Base-by-base conservation (phyloP, 2,888 invertebrate species). In the Pteria penguin region DNA sequence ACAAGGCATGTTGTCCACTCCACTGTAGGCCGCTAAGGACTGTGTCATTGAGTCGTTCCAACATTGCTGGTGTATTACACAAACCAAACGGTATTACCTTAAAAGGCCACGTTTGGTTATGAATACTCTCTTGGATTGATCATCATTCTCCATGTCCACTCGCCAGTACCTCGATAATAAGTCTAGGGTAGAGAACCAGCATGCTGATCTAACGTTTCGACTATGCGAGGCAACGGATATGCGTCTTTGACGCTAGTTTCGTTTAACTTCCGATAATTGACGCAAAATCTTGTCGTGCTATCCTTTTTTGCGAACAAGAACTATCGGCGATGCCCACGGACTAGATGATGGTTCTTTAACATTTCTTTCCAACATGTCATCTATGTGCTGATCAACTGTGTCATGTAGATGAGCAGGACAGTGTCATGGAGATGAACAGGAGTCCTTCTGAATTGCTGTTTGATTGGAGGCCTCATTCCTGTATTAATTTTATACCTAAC, bases 171-270 rank as follows among this genome's bases (percentile, higher is more conserved):
- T 24, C 4, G 22, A 22, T 55, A 24, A n/a, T 24, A 55, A 24
- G 24, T 55, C 55, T 55, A 55, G 55, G n/a, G 55, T 55, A 11
- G 45, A 45, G 14, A 45, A 45, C 45, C 45, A 45, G 8, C 14
- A 11, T 8, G 4, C 55, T 18, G 55, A 22, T 55, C 55, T 18
- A 55, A 55, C 22, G 55, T 22, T n/a, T n/a, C n/a, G 24, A 22
- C 55, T 22, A 55, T 55, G 5, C 55, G n/a, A 22, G 55, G 55
- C 55, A 55, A 24, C n/a, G 55, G 55, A 55, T 55, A 55, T 55
- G 55, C 55, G 55, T 55, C 55, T 55, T 55, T 55, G n/a, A 22
- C 24, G n/a, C 22, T 55, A n/a, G 24, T 18, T 8, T n/a, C 55
- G 24, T 55, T 55, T 55, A 55, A 55, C 18, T 55, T 55, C 18